A percentile compares a stretch with the other conserved stretches of the same genome.
phyloP scores from a whole-genome alignment of 37 sponge, comb jelly and placozoan species.

The Beroe ovata region DNA sequence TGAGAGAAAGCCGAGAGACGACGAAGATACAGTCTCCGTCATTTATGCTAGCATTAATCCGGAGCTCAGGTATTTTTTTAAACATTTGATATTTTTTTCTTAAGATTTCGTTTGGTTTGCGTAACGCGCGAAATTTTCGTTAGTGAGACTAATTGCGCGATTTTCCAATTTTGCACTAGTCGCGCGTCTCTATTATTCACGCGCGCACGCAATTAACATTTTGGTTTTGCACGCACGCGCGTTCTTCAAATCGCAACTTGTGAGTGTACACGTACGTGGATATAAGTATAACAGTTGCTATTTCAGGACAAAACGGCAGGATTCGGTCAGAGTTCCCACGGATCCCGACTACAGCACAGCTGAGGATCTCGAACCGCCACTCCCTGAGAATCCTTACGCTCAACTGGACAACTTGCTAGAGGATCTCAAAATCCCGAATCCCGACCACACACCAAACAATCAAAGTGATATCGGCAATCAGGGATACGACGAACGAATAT shows the following conservation, averaged over 20 bases:
- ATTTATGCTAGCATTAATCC: slow-evolving; percentile 52
- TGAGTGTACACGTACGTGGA: no score
- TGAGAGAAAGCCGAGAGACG: background rate
- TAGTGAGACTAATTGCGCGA: no score
- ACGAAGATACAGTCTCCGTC: slow-evolving; percentile 48
- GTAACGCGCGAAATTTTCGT: slow-evolving; percentile 26
- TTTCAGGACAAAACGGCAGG: slow-evolving; percentile 19
- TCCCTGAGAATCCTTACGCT: slow-evolving; percentile 61
- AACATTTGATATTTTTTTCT: background rate
- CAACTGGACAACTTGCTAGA: slow-evolving; percentile 28
- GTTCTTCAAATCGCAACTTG: no score
- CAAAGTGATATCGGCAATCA: background rate
- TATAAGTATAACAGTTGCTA: no score
- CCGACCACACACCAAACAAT: background rate
- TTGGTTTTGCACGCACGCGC: no score
- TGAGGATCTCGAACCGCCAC: background rate
- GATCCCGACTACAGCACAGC: background rate
- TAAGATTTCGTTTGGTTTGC: background rate
- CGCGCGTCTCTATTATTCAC: no score
- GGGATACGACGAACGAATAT: background rate
- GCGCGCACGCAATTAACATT: no score
- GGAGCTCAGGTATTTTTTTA: slow-evolving; percentile 3
- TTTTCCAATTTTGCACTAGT: no score
- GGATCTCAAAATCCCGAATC: slow-evolving; percentile 26
- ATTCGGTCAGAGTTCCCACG: background rate